Conservation (phyloP, 1,140 invertebrate genomes). For the Trachymyrmex cornetzi region DNA sequence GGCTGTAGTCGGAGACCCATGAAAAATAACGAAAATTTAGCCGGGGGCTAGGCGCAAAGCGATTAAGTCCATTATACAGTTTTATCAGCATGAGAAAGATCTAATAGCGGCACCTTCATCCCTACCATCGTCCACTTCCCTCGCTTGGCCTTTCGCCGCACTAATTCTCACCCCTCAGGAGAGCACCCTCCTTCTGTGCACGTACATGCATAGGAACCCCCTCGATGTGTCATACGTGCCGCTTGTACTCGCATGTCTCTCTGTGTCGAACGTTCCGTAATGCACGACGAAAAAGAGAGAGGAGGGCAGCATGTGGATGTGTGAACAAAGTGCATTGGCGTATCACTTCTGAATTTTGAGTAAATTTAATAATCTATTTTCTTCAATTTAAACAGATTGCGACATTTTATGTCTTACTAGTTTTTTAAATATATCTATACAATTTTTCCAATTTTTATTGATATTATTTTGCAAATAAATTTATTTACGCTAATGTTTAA, state of each 20-base stretch:
- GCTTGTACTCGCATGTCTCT: conserved; percentile 67
- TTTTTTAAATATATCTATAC: background rate
- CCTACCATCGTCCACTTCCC: conserved; percentile 27
- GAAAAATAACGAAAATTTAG: conserved; percentile 87
- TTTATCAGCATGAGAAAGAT: conserved; percentile 87
- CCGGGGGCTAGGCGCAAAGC: conserved; percentile 80
- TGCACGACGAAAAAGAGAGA: conserved; percentile 20
- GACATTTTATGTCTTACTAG: background rate
- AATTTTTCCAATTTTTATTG: background rate
- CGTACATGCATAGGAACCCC: conserved; percentile 61
- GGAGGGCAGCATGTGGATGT: conserved; percentile 5
- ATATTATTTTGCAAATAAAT: background rate
- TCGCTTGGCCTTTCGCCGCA: conserved; percentile 53
- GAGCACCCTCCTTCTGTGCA: conserved; percentile 52
- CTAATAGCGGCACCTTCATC: conserved; percentile 79
- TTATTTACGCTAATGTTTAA: too few species aligned
- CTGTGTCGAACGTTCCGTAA: conserved; percentile 49
- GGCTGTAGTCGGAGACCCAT: conserved; percentile 79
- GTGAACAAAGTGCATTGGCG: conserved; percentile 52
- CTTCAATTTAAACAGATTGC: background rate
- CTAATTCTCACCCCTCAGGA: conserved; percentile 70
- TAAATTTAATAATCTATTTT: background rate
- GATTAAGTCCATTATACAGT: conserved; percentile 86
- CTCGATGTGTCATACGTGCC: conserved; percentile 85
- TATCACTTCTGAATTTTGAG: background rate